Conservation (phyloP, 2,113 vertebrate species). For the Tor tambroides region DNA sequence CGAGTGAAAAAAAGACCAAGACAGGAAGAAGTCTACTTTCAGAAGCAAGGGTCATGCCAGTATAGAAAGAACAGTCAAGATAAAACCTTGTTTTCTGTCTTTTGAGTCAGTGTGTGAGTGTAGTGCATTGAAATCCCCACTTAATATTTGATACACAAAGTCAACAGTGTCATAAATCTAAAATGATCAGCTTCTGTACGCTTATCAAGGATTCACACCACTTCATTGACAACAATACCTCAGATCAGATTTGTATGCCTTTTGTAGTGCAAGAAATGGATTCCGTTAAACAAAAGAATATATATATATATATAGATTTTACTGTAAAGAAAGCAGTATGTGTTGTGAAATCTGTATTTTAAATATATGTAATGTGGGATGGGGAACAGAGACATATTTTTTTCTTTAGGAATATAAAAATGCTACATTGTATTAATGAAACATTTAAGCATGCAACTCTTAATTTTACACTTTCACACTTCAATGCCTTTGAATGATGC, state of each 20-base stretch:
- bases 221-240: slow-evolving; percentile 48
- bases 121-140: slow-evolving; percentile 4
- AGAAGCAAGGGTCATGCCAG: not conserved
- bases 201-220: slow-evolving; percentile 21
- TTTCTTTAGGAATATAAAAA: slow-evolving; percentile 21
- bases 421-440: slow-evolving; percentile 24
- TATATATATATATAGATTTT: slow-evolving; percentile 59
- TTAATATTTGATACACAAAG: slow-evolving; percentile 13
- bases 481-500: slow-evolving; percentile 42
- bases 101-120: slow-evolving; percentile 19
- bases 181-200: not conserved
- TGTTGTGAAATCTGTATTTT: slow-evolving; percentile 58
- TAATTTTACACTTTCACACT: slow-evolving; percentile 11
- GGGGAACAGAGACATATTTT: slow-evolving; percentile 4
- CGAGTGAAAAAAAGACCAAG: slow-evolving; percentile 64
- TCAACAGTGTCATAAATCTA: not conserved
- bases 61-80: not conserved
- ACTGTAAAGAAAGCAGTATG: slow-evolving; percentile 56
- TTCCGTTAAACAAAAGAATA: slow-evolving; percentile 56
- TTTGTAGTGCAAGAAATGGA: slow-evolving; percentile 58
- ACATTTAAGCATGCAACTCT: slow-evolving; percentile 35
- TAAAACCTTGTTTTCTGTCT: slow-evolving; percentile 19
- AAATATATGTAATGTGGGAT: slow-evolving; percentile 51
- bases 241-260: slow-evolving; percentile 55
- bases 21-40: slow-evolving; percentile 15